Percentiles rank a stretch among this genome's conserved stretches.
Conservation (phyloP, 1,140 invertebrate genomes). For the silkworm (Bombyx mori) region DNA sequence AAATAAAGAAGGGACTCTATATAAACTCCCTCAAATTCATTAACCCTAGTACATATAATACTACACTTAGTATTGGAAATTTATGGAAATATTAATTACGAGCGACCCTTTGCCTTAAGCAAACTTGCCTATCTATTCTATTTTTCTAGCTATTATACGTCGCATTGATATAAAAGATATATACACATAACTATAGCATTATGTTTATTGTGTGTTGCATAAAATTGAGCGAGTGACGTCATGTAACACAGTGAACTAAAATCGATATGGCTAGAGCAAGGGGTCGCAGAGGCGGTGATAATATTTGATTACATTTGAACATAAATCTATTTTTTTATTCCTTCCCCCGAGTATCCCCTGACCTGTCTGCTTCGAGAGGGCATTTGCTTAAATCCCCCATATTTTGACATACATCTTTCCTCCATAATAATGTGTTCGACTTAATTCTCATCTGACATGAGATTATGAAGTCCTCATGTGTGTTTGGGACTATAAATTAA, state of each 20-base stretch:
- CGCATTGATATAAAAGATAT: background rate
- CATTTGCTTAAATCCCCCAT: slow-evolving; percentile 53
- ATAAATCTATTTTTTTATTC: slow-evolving; percentile 67
- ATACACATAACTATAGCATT: background rate
- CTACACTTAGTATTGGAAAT: slow-evolving; percentile 8
- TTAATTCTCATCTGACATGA: slow-evolving; percentile 50
- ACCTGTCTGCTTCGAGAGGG: slow-evolving; percentile 35
- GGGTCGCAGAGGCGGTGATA: slow-evolving; percentile 49
- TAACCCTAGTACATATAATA: too few species aligned
- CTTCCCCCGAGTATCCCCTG: slow-evolving; percentile 52
- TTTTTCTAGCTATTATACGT: too few species aligned
- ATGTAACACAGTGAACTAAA: slow-evolving; percentile 5
- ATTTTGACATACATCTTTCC: slow-evolving; percentile 62
- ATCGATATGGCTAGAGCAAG: slow-evolving; percentile 24
- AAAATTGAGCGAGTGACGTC: slow-evolving; percentile 24
- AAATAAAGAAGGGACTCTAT: too few species aligned
- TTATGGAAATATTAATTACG: slow-evolving; percentile 48
- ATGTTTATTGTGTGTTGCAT: too few species aligned
- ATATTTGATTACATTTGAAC: slow-evolving; percentile 66
- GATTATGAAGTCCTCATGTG: slow-evolving; percentile 67
- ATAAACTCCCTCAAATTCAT: too few species aligned
- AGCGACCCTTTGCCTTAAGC: slow-evolving; percentile 38
- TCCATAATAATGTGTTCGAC: slow-evolving; percentile 57
- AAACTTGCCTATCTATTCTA: slow-evolving; percentile 27
- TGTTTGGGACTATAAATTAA: slow-evolving; percentile 50